Evolutionary conservation across 2,888 invertebrate genomes (phyloP).

Genomic region (Tortricodes alternella): DNA sequence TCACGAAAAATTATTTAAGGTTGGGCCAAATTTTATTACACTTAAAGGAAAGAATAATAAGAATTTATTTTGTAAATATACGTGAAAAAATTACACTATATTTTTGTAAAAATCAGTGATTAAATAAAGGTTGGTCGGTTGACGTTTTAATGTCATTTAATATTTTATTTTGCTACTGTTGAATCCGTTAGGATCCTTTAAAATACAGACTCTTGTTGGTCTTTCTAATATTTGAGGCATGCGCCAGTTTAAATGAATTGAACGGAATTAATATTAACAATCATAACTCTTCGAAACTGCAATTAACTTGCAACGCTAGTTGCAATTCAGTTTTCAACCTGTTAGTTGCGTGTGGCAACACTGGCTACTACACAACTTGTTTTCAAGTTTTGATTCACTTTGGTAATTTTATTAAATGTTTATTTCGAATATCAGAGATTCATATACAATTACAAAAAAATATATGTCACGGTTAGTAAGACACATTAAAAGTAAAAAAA

Average conservation of each 20-base stretch:
- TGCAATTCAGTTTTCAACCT: conserved; percentile 1
- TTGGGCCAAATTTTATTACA: neutral
- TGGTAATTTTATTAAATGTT: neutral
- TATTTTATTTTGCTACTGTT: no score
- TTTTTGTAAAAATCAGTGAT: no score
- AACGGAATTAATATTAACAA: neutral
- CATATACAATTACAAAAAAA: no score
- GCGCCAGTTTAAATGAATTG: neutral
- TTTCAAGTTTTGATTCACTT: neutral
- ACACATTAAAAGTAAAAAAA: no score
- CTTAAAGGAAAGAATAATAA: neutral
- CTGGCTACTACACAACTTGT: conserved; percentile 13
- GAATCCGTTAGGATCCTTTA: no score
- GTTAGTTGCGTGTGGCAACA: conserved; percentile 13
- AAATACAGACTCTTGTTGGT: no score
- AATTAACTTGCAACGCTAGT: conserved; percentile 14
- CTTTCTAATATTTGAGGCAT: neutral
- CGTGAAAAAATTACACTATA: no score
- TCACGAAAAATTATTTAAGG: conserved; percentile 1
- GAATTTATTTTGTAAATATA: neutral
- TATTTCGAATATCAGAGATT: no score
- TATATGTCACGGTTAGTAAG: no score
- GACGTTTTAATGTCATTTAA: no score
- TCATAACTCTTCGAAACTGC: conserved; percentile 3
- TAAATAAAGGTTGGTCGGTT: no score